A percentile compares a stretch with the other conserved stretches of the same genome.
These are phyloP conservation scores for Chorisops tibialis DNA, from an alignment of 2,888 invertebrate genomes.

Conservation along the genomic window DNA sequence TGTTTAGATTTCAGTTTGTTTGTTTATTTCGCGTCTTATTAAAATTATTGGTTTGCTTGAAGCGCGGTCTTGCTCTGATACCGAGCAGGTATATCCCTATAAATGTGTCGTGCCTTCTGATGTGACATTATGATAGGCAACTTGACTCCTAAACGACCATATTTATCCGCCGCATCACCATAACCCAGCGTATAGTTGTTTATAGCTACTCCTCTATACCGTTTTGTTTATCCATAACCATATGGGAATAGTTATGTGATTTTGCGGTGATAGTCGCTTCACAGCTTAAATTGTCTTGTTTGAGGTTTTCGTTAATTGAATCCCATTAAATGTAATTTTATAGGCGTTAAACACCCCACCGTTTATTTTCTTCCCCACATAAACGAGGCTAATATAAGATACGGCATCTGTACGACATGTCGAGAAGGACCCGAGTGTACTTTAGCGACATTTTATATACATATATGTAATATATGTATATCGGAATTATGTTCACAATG, in stretches of 20 bases:
- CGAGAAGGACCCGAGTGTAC: not conserved
- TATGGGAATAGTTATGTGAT: conserved; percentile 13
- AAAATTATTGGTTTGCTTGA: no score
- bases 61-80: conserved; percentile 2
- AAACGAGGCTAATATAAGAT: not conserved
- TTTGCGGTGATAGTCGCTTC: conserved; percentile 11
- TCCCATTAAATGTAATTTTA: conserved; percentile 53
- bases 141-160: conserved; percentile 18
- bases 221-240: not conserved
- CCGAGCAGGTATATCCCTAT: conserved; percentile 11
- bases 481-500: no score
- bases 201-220: no score
- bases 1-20: no score
- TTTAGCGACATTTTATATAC: no score
- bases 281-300: conserved; percentile 28
- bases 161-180: conserved; percentile 9
- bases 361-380: not conserved
- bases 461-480: no score
- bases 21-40: conserved; percentile 18
- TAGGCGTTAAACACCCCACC: conserved; percentile 46
- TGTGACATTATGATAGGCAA: conserved; percentile 34
- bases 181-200: not conserved
- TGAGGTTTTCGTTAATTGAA: conserved; percentile 51
- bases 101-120: conserved; percentile 32
- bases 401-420: not conserved